phyloP scores from a whole-genome alignment of 2,888 invertebrate species.

The Cephus sareptanus region DNA sequence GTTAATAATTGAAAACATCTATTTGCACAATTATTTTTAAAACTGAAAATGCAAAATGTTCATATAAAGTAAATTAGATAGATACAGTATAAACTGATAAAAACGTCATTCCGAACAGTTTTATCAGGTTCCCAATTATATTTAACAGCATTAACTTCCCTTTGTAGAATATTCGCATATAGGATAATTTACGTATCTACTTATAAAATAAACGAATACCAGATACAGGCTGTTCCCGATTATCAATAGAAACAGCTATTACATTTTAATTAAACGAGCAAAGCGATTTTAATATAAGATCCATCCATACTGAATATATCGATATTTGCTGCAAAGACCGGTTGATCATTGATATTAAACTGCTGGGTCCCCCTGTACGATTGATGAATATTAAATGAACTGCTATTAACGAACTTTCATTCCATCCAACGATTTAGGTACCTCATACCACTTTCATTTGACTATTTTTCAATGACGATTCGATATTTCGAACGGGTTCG shows the following conservation, averaged over 20 bases:
- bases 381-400: conserved; percentile 36
- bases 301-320: neutral
- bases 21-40: neutral
- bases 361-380: conserved; percentile 29
- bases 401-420: conserved; percentile 16
- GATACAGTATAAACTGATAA: neutral
- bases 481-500: neutral
- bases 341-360: conserved; percentile 37
- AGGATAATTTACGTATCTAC: neutral
- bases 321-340: conserved; percentile 21
- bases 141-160: neutral
- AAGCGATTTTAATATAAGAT: neutral
- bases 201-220: neutral
- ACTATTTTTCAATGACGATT: neutral
- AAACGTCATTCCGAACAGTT: neutral
- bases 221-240: neutral
- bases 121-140: neutral
- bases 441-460: neutral
- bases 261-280: neutral
- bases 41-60: neutral
- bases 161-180: neutral
- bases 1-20: neutral
- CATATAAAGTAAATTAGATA: neutral
- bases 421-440: neutral
- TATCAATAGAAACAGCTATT: neutral